phyloP scores from a whole-genome alignment of 1,140 invertebrate genomes.

The Maniola jurtina region DNA sequence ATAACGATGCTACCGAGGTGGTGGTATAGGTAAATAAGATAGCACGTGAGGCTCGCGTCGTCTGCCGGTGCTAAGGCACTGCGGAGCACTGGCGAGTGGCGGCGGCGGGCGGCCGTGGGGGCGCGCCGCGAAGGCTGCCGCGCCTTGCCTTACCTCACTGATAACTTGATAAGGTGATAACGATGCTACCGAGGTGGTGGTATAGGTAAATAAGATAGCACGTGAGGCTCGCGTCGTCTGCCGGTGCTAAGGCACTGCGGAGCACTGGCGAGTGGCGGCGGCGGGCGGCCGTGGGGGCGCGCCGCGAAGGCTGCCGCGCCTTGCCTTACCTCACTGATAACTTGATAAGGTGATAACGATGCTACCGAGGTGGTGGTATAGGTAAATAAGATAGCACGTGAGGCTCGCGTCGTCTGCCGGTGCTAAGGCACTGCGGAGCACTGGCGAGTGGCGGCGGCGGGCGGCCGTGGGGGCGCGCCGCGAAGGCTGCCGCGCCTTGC shows the following conservation, averaged over 20 bases:
- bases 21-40: too few species aligned
- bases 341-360: slow-evolving; percentile 53
- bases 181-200: not conserved
- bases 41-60: too few species aligned
- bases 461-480: slow-evolving; percentile 17
- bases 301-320: slow-evolving; percentile 29
- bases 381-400: too few species aligned
- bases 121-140: slow-evolving; percentile 26
- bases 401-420: slow-evolving; percentile 14
- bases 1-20: slow-evolving; percentile 29
- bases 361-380: too few species aligned
- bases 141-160: slow-evolving; percentile 38
- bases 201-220: too few species aligned
- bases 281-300: slow-evolving; percentile 15
- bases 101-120: slow-evolving; percentile 12
- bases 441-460: slow-evolving; percentile 1
- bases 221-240: not conserved
- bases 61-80: slow-evolving; percentile 41
- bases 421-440: slow-evolving; percentile 40
- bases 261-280: slow-evolving; percentile 12
- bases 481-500: slow-evolving; percentile 30
- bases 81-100: slow-evolving; percentile 16
- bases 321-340: slow-evolving; percentile 35
- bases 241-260: slow-evolving; percentile 42
- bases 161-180: slow-evolving; percentile 51